Base-by-base conservation (phyloP, 1,140 invertebrate genomes). In the Sweltsa coloradensis region DNA sequence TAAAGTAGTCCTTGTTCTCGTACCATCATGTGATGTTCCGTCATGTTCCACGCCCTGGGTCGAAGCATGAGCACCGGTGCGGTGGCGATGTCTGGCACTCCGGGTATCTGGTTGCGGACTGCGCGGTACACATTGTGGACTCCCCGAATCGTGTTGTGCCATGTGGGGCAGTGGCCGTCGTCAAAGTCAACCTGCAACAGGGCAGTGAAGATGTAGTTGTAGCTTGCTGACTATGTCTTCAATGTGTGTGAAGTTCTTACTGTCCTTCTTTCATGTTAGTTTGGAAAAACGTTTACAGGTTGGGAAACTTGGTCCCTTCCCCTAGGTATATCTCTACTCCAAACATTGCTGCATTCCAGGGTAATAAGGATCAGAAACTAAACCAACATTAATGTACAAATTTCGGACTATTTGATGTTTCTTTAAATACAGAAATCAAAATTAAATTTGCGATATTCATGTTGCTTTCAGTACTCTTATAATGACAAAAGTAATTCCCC, bases 21-120 rank as follows among this genome's bases (percentile, higher is more conserved):
- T 57, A 72, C 73, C 60, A 77, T 61, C 51, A 83, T 68, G 57
- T 83, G 78, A 58, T 81, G 74, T 60, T 85, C 81, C 31, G 74
- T 69, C 69, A 85, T 78, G 62, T 84, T 83, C 80, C 81, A 85
- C 16, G 81, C 80, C 56, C 81, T 61, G 2, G 81, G 81, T 52
- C 81, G 65, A 7, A 85, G 55, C 71, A 83, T 79, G 14, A 85
- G 55, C 16, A 81, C 62, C 36, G 77, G 76, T 29, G 67, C 65
- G 26, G 71, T 63, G 16, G 59, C 57, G 11, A 78, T 66, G 37
- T 63, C 62, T 2, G 70, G 71, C 7, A 71, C 67, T 19, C 65
- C 70, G 34, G 59, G 59, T 9, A 81, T 65, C 50, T 68, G 63
- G 34, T 70, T 71, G 43, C 67, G 65, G 7, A 80, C 71, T 9